Evolutionary conservation across 2,888 invertebrate species (phyloP).

Genomic region (Loripinus fragilis): DNA sequence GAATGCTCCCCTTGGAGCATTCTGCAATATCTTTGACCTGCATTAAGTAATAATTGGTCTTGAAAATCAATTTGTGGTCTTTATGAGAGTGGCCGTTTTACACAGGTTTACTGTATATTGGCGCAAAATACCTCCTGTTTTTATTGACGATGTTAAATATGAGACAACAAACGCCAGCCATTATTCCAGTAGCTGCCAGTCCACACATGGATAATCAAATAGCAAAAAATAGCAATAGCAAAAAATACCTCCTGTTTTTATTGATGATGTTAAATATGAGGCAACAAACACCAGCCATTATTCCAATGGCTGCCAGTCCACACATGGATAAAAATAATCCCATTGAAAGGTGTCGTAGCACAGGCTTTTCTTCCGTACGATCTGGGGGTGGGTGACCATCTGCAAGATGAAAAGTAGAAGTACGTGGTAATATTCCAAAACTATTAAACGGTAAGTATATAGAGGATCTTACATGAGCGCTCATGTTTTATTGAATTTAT

Average conservation of each 20-base stretch:
- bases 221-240: too few species aligned
- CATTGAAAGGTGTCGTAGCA: constrained; percentile 92
- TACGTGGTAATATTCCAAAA: too few species aligned
- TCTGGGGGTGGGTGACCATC: constrained; percentile 97
- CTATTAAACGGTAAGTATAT: too few species aligned
- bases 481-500: too few species aligned
- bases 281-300: constrained; percentile 92
- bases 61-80: too few species aligned
- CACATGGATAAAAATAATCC: constrained; percentile 97
- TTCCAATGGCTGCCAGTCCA: constrained; percentile 94
- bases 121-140: constrained; percentile 92
- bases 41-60: too few species aligned
- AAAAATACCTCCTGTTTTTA: constrained; percentile 92
- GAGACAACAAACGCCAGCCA: constrained; percentile 92
- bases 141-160: constrained; percentile 96
- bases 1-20: too few species aligned
- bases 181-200: constrained; percentile 94
- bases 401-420: too few species aligned
- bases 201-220: constrained; percentile 97
- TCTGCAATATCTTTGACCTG: too few species aligned
- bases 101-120: too few species aligned
- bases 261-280: constrained; percentile 97
- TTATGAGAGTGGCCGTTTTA: too few species aligned
- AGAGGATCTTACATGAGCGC: too few species aligned
- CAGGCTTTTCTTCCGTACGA: constrained; percentile 93